Conservation (phyloP, 2,797 vertebrate species). For the Selene dorsalis region DNA sequence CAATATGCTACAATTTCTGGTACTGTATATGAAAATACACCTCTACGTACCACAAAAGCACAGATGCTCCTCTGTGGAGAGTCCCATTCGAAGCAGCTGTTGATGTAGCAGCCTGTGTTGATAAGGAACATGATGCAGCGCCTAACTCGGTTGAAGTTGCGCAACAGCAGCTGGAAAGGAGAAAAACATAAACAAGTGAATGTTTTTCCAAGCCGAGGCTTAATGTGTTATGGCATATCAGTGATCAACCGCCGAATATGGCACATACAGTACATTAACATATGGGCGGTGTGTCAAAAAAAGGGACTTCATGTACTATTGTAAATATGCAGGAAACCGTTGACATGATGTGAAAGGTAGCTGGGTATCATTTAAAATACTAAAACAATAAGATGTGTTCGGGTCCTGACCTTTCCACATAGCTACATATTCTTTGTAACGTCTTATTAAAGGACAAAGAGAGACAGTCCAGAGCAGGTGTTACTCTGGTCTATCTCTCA, state of each 20-base stretch:
- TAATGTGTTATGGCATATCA: neutral
- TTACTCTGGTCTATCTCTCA: neutral
- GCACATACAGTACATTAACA: neutral
- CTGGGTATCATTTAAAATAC: neutral
- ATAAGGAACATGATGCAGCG: slow-evolving; percentile 93
- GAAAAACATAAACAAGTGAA: slow-evolving; percentile 23
- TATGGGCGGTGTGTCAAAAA: neutral
- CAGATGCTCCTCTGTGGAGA: slow-evolving; percentile 96
- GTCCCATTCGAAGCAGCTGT: slow-evolving; percentile 99
- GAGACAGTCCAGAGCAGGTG: too few species aligned
- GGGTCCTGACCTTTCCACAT: slow-evolving; percentile 15
- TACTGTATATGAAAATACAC: slow-evolving; percentile 3
- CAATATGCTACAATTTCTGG: neutral
- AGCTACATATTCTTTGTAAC: neutral
- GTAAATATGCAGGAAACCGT: slow-evolving; percentile 3
- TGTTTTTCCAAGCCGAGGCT: neutral
- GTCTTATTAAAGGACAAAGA: neutral
- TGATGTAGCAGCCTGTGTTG: slow-evolving; percentile 92
- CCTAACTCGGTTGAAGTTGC: slow-evolving; percentile 92
- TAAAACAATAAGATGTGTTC: neutral
- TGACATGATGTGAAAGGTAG: slow-evolving; percentile 1
- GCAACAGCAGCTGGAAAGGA: slow-evolving; percentile 88
- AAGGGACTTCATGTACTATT: neutral
- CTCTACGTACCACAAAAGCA: slow-evolving; percentile 93
- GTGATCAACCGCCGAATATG: neutral